phyloP scores from a whole-genome alignment of 2,113 vertebrate species.

The Bothrops jararaca region DNA sequence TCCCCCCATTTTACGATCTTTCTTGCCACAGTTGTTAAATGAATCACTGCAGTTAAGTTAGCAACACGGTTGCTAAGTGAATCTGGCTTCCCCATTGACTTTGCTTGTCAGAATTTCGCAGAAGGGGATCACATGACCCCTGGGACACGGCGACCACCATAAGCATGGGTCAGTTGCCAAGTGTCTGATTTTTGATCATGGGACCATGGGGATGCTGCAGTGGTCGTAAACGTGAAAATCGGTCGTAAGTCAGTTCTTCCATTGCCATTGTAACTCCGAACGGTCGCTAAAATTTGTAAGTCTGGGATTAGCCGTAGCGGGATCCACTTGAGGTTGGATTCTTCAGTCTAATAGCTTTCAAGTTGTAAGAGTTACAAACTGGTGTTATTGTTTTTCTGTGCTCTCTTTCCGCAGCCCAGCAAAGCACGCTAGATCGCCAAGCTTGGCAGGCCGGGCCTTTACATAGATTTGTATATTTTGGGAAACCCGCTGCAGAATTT shows the following conservation, averaged over 20 bases:
- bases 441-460: accelerated
- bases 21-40: background rate
- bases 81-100: background rate
- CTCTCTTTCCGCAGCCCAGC: background rate
- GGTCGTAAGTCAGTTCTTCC: background rate
- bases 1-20: background rate
- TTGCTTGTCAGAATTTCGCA: background rate
- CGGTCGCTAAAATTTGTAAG: background rate
- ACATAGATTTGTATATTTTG: background rate
- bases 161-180: background rate
- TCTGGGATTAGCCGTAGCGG: background rate
- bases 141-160: background rate
- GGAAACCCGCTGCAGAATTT: background rate
- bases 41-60: background rate
- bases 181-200: background rate
- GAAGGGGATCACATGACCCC: too few relatives aligned
- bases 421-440: background rate
- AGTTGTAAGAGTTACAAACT: background rate
- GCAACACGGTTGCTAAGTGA: background rate
- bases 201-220: background rate
- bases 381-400: background rate
- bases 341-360: background rate
- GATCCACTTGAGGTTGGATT: background rate
- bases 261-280: background rate
- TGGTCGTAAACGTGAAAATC: accelerated